Evolutionary conservation across 2,797 vertebrate genomes (phyloP).

Genomic region (Psittacula echo): DNA sequence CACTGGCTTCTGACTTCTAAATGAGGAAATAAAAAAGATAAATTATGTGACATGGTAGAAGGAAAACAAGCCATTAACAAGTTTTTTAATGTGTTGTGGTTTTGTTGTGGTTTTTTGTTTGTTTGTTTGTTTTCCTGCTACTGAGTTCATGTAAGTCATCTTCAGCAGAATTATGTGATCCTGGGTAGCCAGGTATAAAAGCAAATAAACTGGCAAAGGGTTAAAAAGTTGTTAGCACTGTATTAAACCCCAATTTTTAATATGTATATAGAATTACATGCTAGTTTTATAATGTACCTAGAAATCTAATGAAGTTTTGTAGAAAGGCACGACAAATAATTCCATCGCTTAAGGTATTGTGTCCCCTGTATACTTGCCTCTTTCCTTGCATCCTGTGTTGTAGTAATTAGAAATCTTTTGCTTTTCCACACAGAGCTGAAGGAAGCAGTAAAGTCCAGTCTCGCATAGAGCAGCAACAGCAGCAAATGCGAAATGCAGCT

Average conservation of each 20-base stretch:
- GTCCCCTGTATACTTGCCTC: background rate
- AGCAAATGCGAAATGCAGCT: conserved; percentile 76
- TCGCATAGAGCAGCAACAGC: conserved; percentile 80
- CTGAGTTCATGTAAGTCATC: background rate
- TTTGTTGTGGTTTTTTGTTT: background rate
- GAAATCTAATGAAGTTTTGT: background rate
- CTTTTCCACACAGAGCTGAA: conserved; percentile 84
- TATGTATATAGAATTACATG: background rate
- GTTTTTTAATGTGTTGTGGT: background rate
- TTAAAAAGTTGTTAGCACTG: background rate
- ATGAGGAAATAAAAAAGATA: background rate
- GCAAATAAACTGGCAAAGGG: background rate
- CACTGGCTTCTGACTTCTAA: background rate
- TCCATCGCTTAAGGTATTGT: background rate
- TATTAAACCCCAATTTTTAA: background rate
- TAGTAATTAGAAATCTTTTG: background rate
- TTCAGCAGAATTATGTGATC: background rate
- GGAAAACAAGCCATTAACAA: background rate
- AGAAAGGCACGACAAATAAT: background rate
- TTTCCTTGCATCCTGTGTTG: background rate
- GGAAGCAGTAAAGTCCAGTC: conserved; percentile 96
- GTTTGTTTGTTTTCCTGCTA: background rate
- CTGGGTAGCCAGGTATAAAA: background rate
- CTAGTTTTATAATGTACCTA: background rate
- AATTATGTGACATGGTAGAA: background rate